Evolutionary conservation across 2,113 vertebrate genomes (phyloP), one percentile per base, ranked within the genome.

Genomic region (Orcinus orca): DNA sequence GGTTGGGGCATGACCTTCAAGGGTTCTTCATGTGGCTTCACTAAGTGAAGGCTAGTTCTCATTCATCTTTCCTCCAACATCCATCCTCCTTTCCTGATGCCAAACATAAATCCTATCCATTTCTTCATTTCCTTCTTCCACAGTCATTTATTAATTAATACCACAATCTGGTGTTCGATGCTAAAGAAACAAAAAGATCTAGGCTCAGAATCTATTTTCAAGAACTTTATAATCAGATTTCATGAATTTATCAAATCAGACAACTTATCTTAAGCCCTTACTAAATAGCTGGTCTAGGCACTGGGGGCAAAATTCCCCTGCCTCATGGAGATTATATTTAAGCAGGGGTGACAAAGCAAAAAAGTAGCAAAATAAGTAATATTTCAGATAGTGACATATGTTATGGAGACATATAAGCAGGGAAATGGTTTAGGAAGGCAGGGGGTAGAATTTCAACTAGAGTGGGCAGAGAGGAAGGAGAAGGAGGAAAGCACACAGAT

Each of bases 1-100:
- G n/a, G 5, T n/a, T 41, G 13, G 58, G 26, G 1, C 29, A 6
- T 0, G 5, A 21, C 13, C 31, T 44, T 36, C 12, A 7, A 20
- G 31, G 29, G 29, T 14, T 60, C 44, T 50, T 47, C 63, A 4
- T 12, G 25, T 44, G 58, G 17, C 18, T 67, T 65, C 33, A 13
- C 4, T 8, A 33, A 79, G 15, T 2, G 5, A 63, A 79, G 15
- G 38, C 76, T 41, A 2, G 17, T 38, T 63, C 13, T 50, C n/a
- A 23, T 21, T 13, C 36, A 44, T 1, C 3, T 2, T n/a, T 55
- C n/a, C 47, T 23, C 9, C 12, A 33, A 8, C 15, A 29, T 0
- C 17, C 15, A 1, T 29, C 36, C 26, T 41, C 17, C 31, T 50
- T n/a, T 7, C 50, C 33, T 60, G 65, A 41, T 31, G 12, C 20